These are phyloP conservation scores for Eupithecia subumbrata DNA, from an alignment of 2,888 invertebrate species.

Conservation along the genomic window DNA sequence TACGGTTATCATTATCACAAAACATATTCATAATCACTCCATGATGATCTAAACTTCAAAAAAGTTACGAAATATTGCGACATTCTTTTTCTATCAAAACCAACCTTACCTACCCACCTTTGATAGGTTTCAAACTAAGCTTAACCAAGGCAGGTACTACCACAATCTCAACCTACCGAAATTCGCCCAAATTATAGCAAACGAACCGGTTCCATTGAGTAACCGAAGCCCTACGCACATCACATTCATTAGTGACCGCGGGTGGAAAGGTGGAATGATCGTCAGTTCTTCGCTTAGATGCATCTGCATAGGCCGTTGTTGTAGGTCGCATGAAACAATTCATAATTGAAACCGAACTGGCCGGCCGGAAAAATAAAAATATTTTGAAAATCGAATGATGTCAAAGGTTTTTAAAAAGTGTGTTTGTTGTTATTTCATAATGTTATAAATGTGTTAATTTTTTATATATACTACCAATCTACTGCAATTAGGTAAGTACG, in stretches of 20 bases:
- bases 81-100: background rate
- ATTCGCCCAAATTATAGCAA: conserved; percentile 11
- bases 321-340: conserved; percentile 10
- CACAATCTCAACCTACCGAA: background rate
- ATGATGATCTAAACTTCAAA: background rate
- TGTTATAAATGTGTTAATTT: background rate
- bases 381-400: background rate
- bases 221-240: conserved; percentile 22
- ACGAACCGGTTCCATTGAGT: conserved; percentile 23
- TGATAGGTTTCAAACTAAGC: background rate
- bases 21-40: too few relatives aligned
- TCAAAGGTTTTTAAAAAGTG: background rate
- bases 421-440: background rate
- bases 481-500: background rate
- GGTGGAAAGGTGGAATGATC: background rate
- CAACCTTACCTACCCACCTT: background rate
- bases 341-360: conserved; percentile 1
- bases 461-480: background rate
- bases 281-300: background rate
- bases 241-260: conserved; percentile 4
- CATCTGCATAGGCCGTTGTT: background rate
- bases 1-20: too few relatives aligned
- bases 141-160: too few relatives aligned
- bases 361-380: background rate
- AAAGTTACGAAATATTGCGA: background rate